Evolutionary conservation across 2,888 invertebrate species (phyloP).

Genomic region (Neria commutata): DNA sequence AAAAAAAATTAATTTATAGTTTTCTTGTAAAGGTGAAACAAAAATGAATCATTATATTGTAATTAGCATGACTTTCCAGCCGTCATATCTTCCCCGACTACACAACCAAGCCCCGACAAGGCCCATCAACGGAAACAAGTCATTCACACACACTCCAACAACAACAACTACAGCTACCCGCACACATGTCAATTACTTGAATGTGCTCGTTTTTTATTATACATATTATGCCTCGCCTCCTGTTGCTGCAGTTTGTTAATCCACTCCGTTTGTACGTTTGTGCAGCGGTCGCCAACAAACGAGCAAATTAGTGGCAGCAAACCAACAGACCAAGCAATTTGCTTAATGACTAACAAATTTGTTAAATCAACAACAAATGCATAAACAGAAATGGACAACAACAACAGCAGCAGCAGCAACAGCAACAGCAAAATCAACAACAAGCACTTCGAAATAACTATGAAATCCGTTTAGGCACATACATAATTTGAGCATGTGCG

Average conservation of each 20-base stretch:
- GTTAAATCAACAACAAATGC: constrained; percentile 39
- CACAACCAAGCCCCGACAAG: too few species aligned
- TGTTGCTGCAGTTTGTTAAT: neutral
- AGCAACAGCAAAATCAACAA: neutral
- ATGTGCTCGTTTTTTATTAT: neutral
- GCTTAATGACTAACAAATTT: constrained; percentile 51
- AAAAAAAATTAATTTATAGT: too few species aligned
- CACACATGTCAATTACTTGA: neutral
- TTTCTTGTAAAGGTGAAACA: too few species aligned
- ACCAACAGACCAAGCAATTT: constrained; percentile 37
- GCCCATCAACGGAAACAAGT: too few species aligned
- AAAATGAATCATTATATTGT: too few species aligned
- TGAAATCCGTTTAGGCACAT: neutral
- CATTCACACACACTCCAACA: too few species aligned
- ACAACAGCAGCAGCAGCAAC: constrained; percentile 16
- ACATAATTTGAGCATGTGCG: too few species aligned
- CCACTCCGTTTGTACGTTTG: too few species aligned
- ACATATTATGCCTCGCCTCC: too few species aligned
- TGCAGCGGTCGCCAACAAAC: neutral
- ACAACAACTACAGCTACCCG: too few species aligned
- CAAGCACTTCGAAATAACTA: neutral
- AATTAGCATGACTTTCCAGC: too few species aligned
- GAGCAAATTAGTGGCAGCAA: neutral
- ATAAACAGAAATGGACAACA: constrained; percentile 35
- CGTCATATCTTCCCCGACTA: too few species aligned